Base-by-base conservation (phyloP, 2,888 invertebrate species). In the Torymus auratus region DNA sequence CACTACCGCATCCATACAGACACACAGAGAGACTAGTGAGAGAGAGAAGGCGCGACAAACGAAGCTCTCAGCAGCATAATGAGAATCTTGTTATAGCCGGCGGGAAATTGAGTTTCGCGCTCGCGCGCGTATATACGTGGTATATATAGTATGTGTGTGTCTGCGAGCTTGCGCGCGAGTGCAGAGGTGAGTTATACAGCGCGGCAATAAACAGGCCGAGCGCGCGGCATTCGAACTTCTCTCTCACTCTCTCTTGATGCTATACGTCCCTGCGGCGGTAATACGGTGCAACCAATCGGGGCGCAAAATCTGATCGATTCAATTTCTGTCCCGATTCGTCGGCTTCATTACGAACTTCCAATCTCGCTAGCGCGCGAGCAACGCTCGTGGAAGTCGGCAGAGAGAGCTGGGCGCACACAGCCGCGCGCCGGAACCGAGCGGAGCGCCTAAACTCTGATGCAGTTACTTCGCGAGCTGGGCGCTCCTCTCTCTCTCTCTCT, bases 231-330 rank as follows among this genome's bases (percentile, higher is more conserved):
- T 77, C 64, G 20, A 17, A 11, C 23, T 62, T 23, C 20, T 7
- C 41, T 41, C 41, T 41, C 41, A 7, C 41, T 41, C 41, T 41
- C 41, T 41, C 41, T 41, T 14, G 50, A 10, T 7, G 58, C 50
- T 14, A 11, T 14, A 11, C 13, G 14, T 13, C 15, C 68, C 17
- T 53, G 53, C 53, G 23, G 64, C 50, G 41, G 55, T 76, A 69
- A 72, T 67, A 65, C 41, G 17, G 58, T 80, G 80, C 83, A 84
- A 84, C 84, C 86, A 87, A 87, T 88, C 87, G 86, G 83, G 83
- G 84, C 85, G 86, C 85, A 85, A 88, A 88, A 88, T 87, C 87
- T 85, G 86, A 88, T 86, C 86, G 86, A 88, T 86, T 87, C 86
- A 86, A 89, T 88, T 88, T 87, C 86, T 86, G 85, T 85, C 85